Evolutionary conservation across 2,797 vertebrate species (phyloP), one percentile per base, ranked within the genome.

Genomic region (Otolemur crassicaudatus): DNA sequence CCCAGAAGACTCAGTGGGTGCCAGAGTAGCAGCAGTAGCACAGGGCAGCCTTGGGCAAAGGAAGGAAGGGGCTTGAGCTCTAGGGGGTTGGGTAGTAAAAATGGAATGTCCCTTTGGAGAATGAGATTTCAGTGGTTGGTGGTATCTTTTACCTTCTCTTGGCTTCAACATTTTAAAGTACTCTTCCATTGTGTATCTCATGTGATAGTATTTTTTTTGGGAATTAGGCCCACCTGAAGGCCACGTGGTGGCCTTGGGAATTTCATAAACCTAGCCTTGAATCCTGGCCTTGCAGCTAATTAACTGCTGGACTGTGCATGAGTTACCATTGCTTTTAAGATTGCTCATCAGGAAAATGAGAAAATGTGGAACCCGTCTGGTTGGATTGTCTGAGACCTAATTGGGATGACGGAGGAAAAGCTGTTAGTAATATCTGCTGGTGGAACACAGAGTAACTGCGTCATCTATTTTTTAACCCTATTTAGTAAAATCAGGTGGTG

Each of bases 221-320:
- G 22, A 90, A 63, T 63, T 19, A 73, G 22, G n/a, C n/a, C 65
- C 23, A 53, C 49, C 1, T 11, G 3, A 73, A n/a, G 84, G 63
- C n/a, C 69, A 19, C 29, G 34, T 23, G 60, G 40, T 65, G 53
- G 27, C 37, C 19, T 90, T 79, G 90, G 70, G 60, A 63, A 83
- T 90, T 83, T 95, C 49, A 56, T 92, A 86, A 82, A 69, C 31
- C 31, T 90, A 73, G 25, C 3, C 34, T 90, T 80, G 34, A 67
- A 75, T 82, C 31, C 16, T 89, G 23, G 31, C 23, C 37, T 95
- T 87, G 16, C 13, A 89, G 8, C 34, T 79, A 81, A 82, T 27
- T 88, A 46, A 72, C 69, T 90, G 20, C 67, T n/a, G 40, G 63
- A 77, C 20, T 27, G 0, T 49, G 60, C n/a, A 5, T 43, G 8